A percentile compares a stretch with the other conserved stretches of the same genome.
Evolutionary conservation across 92 coral and sea anemone species (phyloP).

Genomic region (Porites divaricata): DNA sequence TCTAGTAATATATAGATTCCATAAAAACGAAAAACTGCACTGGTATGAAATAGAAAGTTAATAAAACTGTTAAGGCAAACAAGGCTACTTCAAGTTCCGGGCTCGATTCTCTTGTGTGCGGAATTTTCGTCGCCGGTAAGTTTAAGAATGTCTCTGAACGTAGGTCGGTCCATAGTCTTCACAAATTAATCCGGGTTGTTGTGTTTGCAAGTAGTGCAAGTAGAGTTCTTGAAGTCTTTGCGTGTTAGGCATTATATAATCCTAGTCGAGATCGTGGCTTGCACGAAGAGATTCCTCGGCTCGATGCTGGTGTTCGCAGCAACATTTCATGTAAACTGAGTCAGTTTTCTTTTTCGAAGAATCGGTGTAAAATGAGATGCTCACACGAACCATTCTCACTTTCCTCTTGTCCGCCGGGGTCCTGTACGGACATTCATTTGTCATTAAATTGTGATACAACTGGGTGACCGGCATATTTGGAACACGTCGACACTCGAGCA

Average conservation of each 20-base stretch:
- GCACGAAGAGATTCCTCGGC: constrained; percentile 25
- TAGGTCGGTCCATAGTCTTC: too few species aligned
- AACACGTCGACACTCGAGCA: background rate
- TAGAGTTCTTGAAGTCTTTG: too few species aligned
- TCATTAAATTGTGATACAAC: constrained; percentile 13
- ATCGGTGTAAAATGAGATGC: constrained; percentile 23
- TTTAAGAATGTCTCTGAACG: too few species aligned
- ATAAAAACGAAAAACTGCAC: too few species aligned
- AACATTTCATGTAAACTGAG: constrained; percentile 20
- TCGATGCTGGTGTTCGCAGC: constrained; percentile 14
- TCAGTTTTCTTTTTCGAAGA: constrained; percentile 9
- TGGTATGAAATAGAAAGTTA: too few species aligned
- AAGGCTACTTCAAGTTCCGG: too few species aligned
- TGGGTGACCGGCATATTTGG: background rate
- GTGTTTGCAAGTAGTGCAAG: too few species aligned
- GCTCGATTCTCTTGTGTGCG: too few species aligned
- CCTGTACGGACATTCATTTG: constrained; percentile 25
- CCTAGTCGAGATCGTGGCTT: background rate
- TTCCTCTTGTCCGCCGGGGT: constrained; percentile 24
- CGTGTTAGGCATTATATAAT: background rate
- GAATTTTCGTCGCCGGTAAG: too few species aligned
- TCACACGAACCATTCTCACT: constrained; percentile 39
- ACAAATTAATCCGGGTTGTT: too few species aligned
- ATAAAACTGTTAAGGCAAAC: too few species aligned
- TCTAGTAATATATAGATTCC: too few species aligned